Conservation (phyloP, 2,888 invertebrate species). For the Resseliella maxima region DNA sequence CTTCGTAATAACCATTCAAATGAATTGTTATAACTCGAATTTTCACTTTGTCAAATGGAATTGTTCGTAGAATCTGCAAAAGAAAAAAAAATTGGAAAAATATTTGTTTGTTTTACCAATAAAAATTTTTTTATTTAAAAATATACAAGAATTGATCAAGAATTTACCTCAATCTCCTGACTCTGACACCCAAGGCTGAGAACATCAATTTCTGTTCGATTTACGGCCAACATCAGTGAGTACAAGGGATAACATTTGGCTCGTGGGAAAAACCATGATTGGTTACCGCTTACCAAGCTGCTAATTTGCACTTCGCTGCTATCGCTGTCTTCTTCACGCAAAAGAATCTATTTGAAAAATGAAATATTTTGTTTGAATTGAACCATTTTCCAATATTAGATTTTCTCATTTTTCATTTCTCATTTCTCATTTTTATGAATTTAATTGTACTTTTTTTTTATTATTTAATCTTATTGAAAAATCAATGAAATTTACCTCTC, state of each 20-base stretch:
- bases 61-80: constrained; percentile 66
- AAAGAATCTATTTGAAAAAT: constrained; percentile 66
- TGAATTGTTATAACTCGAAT: constrained; percentile 67
- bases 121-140: background rate
- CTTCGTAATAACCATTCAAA: constrained; percentile 60
- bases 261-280: constrained; percentile 75
- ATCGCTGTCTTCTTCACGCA: constrained; percentile 67
- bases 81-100: background rate
- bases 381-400: background rate
- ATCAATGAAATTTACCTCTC: constrained; percentile 72
- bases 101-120: background rate
- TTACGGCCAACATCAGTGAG: constrained; percentile 82
- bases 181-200: constrained; percentile 72
- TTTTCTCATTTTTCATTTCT: background rate
- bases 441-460: too few relatives aligned
- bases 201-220: constrained; percentile 76
- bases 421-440: too few relatives aligned
- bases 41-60: constrained; percentile 67
- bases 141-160: background rate
- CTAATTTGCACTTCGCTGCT: constrained; percentile 70
- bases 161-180: constrained; percentile 66
- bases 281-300: constrained; percentile 69
- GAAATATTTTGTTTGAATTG: background rate
- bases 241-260: constrained; percentile 88
- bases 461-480: background rate